These are phyloP conservation scores for Tetrax tetrax DNA, from an alignment of 2,113 vertebrate species.

Conservation along the genomic window DNA sequence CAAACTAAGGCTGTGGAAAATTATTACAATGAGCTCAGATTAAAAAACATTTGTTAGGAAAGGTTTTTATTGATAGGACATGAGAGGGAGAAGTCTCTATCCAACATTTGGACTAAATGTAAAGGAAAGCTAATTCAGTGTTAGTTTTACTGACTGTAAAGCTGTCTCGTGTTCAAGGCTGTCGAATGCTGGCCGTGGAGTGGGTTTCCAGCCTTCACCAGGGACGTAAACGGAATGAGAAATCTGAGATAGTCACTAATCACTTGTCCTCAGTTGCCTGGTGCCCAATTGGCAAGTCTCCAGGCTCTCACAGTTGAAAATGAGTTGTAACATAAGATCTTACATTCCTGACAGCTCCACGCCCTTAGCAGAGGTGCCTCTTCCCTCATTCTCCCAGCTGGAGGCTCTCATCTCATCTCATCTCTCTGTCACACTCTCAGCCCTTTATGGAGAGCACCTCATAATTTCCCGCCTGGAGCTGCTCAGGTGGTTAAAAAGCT, in stretches of 20 bases:
- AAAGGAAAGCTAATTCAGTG: not conserved
- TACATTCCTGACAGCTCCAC: not conserved
- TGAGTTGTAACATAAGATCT: not conserved
- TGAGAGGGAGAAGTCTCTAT: not conserved
- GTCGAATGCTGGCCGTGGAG: not conserved
- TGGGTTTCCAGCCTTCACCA: not conserved
- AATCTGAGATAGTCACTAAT: not conserved
- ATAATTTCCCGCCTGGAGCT: not conserved
- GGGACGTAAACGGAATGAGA: fast-evolving
- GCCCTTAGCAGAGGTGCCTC: not conserved
- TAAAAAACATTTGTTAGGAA: not conserved
- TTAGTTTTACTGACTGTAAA: not conserved
- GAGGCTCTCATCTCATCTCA: fast-evolving
- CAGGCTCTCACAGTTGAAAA: not conserved
- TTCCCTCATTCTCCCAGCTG: not conserved
- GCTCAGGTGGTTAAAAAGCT: not conserved
- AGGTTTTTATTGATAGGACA: not conserved
- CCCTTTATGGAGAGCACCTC: not conserved
- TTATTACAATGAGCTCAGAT: not conserved
- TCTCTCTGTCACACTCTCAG: not conserved
- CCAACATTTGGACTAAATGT: not conserved
- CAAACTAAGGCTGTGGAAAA: not conserved
- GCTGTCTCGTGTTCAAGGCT: not conserved
- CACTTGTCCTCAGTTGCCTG: too few species aligned
- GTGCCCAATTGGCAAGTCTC: not conserved